Evolutionary conservation across 2,113 vertebrate species (phyloP).

Genomic region (Corythoichthys haematopterus): DNA sequence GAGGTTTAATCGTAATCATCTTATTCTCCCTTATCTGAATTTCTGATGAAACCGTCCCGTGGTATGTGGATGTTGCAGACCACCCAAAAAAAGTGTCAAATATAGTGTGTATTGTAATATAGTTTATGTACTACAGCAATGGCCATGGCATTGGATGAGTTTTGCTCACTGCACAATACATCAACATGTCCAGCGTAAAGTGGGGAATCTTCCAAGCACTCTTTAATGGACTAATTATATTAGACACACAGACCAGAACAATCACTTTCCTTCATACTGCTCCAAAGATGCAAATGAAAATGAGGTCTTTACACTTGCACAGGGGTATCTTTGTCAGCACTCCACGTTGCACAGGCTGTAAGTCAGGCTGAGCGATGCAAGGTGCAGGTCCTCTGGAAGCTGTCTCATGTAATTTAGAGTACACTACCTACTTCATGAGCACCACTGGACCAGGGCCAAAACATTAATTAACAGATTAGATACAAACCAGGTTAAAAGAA

Average conservation of each 20-base stretch:
- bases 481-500: conserved; percentile 7
- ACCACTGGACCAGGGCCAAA: conserved; percentile 23
- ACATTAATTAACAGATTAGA: conserved; percentile 11
- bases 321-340: conserved; percentile 53
- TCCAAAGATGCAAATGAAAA: conserved; percentile 72
- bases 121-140: conserved; percentile 4
- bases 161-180: conserved; percentile 15
- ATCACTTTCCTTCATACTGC: conserved; percentile 62
- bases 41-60: neutral
- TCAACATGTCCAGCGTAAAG: conserved; percentile 31
- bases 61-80: neutral
- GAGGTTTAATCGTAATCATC: too few species aligned
- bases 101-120: conserved; percentile 22
- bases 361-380: conserved; percentile 38
- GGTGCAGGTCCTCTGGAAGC: conserved; percentile 30
- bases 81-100: conserved; percentile 11
- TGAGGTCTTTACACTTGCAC: conserved; percentile 55
- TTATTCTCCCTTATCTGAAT: too few species aligned
- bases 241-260: conserved; percentile 57
- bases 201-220: conserved; percentile 50
- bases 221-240: conserved; percentile 65
- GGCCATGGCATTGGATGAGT: neutral
- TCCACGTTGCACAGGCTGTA: conserved; percentile 38
- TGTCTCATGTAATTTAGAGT: conserved; percentile 27
- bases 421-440: conserved; percentile 16